Evolutionary conservation across 2,888 invertebrate species (phyloP), one percentile per base, ranked within the genome.

Genomic region (Meiosimyza decipiens): DNA sequence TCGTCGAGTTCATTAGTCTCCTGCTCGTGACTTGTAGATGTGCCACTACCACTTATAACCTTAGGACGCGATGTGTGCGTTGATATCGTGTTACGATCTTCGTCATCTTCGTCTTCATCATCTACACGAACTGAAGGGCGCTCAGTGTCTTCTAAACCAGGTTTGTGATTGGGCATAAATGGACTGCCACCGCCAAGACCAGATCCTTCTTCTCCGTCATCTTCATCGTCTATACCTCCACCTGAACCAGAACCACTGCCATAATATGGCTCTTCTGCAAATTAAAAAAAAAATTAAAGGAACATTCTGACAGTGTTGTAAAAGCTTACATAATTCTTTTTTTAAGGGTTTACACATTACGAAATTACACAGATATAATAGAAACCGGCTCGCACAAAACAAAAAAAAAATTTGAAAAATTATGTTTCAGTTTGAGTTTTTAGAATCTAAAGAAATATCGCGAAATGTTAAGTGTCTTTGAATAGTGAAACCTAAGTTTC

Each of bases 201-300:
- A 18, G 85, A 85, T 62, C 85, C 85, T 69, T 85, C 84, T 0
- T 62, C 85, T 55, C 85, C 86, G 55, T 85, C 85, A 22, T 82
- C 86, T 79, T 82, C 86, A 57, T 89, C 90, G 76, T 89, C 90
- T 63, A 86, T 88, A 73, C 90, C 90, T 77, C 90, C 91, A 3
- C 93, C 93, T 16, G 93, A 91, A 6, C 93, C 93, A 18, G 92
- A 92, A 15, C 93, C 93, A 0, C 92, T 92, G 62, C 92, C 92
- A 78, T 88, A 89, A 85, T 87, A 90, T 76, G 82, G 85, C 76
- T 88, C 91, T 83, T 88, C 92, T 91, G 88, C n/a, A 80, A 77
- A 47, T 15, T 50, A 0, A 51, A 49, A 16, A 16, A 4, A 7
- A 6, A 15, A 28, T 40, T 28, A 47, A 1, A 11, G 40, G 7